Conservation (phyloP, 2,113 vertebrate species). For the Vulpes lagopus region DNA sequence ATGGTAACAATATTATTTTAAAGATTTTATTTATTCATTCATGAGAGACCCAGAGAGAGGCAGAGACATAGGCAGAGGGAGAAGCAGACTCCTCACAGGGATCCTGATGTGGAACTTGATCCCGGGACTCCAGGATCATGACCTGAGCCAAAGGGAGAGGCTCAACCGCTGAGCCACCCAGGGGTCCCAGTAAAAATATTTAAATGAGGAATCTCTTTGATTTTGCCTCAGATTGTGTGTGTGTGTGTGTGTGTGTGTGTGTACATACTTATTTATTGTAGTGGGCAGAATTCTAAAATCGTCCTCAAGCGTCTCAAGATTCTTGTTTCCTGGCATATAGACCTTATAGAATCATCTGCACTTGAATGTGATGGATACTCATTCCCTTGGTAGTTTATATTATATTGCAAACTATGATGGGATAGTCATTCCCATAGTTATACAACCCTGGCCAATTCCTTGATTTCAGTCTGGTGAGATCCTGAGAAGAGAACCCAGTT, state of each 20-base stretch:
- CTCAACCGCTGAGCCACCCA: too few species aligned
- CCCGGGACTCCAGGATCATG: too few species aligned
- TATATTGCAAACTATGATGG: neutral
- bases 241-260: fast-evolving
- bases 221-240: neutral
- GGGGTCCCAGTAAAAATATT: neutral
- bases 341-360: neutral
- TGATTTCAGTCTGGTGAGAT: neutral
- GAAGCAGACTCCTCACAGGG: too few species aligned
- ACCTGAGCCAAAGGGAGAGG: too few species aligned
- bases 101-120: too few species aligned
- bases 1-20: neutral
- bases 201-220: neutral
- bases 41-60: too few species aligned
- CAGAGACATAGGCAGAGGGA: too few species aligned
- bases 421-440: neutral
- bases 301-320: neutral
- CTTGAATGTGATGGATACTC: neutral
- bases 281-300: neutral
- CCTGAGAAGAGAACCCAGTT: neutral
- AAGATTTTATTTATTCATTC: too few species aligned
- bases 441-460: neutral
- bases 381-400: neutral
- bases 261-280: neutral
- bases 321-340: fast-evolving